A percentile compares a stretch with the other conserved stretches of the same genome.
Evolutionary conservation across 2,888 invertebrate genomes (phyloP).

Genomic region (Thysanoteuthis rhombus): DNA sequence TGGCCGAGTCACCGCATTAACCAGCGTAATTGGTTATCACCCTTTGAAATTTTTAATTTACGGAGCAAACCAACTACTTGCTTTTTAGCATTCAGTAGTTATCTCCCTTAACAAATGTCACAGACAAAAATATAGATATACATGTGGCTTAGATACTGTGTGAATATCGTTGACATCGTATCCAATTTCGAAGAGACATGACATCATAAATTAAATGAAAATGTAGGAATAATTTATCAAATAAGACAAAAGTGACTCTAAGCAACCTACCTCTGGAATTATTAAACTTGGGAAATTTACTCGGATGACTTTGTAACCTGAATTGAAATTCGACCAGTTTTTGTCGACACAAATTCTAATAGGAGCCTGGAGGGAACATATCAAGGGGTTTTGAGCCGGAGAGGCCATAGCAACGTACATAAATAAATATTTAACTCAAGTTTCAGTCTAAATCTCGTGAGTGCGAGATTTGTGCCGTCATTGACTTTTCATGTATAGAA

Average conservation of each 20-base stretch:
- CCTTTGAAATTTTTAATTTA: too few species aligned
- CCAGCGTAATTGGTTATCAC: too few species aligned
- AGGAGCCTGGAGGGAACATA: conserved; percentile 50
- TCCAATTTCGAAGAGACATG: too few species aligned
- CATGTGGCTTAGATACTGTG: too few species aligned
- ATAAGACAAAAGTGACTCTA: background rate
- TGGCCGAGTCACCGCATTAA: too few species aligned
- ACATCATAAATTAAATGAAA: too few species aligned
- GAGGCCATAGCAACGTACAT: background rate
- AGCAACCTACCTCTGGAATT: conserved; percentile 57
- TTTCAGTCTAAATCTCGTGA: background rate
- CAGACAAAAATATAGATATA: too few species aligned
- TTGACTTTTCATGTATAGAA: background rate
- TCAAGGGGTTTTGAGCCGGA: background rate
- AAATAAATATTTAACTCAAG: background rate
- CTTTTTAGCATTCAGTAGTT: too few species aligned
- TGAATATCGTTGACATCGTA: too few species aligned
- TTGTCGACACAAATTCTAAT: conserved; percentile 54
- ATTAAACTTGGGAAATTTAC: conserved; percentile 61
- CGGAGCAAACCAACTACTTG: too few species aligned
- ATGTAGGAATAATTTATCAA: too few species aligned
- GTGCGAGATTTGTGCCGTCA: background rate
- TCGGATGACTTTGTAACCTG: conserved; percentile 62
- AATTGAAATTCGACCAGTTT: conserved; percentile 51
- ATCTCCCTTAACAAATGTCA: too few species aligned